Evolutionary conservation across 2,888 invertebrate genomes (phyloP).

Genomic region (Calameuta idolon): DNA sequence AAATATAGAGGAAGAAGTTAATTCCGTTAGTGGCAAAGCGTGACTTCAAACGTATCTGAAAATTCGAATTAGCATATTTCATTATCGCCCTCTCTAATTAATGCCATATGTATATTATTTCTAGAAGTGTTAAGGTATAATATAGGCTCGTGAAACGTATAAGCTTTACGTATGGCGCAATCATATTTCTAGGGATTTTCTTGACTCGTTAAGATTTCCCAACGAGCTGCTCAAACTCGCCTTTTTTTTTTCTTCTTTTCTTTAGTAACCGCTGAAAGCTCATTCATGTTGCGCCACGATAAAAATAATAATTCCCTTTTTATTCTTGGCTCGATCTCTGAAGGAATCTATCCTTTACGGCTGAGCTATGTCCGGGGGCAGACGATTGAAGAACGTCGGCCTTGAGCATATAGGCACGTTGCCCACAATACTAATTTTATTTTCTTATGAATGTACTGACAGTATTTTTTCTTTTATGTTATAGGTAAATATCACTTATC

Average conservation of each 20-base stretch:
- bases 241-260: background rate
- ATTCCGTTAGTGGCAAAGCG: background rate
- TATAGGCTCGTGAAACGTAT: background rate
- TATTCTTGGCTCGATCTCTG: background rate
- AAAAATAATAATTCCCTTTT: background rate
- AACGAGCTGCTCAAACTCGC: background rate
- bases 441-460: background rate
- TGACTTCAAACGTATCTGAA: constrained; percentile 10
- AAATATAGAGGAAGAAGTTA: background rate
- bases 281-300: background rate
- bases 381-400: background rate
- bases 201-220: background rate
- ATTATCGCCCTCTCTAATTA: constrained; percentile 18
- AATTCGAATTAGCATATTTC: constrained; percentile 20
- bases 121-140: background rate
- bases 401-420: constrained; percentile 26
- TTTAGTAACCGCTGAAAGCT: background rate
- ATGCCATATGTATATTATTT: constrained; percentile 13
- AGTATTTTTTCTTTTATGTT: constrained; percentile 17
- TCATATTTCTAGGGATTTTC: background rate
- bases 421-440: constrained; percentile 22
- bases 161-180: background rate
- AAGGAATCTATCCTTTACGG: background rate
- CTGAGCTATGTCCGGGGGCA: background rate
- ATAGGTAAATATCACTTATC: constrained; percentile 19